Conservation (phyloP, 1,140 invertebrate genomes). For the Psix sp. region DNA sequence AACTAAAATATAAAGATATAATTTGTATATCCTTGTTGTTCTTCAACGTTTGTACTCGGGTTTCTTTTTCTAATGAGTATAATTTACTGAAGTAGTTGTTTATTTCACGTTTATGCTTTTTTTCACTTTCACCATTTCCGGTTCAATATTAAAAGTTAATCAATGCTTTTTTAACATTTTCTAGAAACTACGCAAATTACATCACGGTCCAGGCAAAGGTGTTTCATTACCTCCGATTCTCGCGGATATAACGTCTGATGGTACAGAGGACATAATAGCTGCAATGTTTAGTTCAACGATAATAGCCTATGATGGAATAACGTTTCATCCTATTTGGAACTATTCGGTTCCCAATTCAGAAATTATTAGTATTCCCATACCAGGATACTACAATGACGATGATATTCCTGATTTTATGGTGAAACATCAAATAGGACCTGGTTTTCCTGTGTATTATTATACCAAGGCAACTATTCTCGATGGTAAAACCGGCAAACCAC, state of each 20-base stretch:
- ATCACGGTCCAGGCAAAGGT: constrained; percentile 75
- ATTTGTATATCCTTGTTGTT: constrained; percentile 9
- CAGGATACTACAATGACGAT: constrained; percentile 89
- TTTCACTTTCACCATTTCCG: too few species aligned
- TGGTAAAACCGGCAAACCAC: constrained; percentile 82
- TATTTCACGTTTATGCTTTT: too few species aligned
- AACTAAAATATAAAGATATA: constrained; percentile 65
- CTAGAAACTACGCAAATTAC: constrained; percentile 72
- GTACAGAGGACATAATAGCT: constrained; percentile 84
- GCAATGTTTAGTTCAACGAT: constrained; percentile 86
- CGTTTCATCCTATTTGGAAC: constrained; percentile 84
- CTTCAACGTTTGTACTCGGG: too few species aligned
- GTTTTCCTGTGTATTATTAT: constrained; percentile 87
- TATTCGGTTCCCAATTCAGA: constrained; percentile 81
- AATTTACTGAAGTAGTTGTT: too few species aligned
- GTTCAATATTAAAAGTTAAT: neutral
- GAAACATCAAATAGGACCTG: constrained; percentile 86
- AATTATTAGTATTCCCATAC: constrained; percentile 85
- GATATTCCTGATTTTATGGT: constrained; percentile 89
- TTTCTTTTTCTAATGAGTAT: too few species aligned
- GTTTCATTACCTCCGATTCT: constrained; percentile 83
- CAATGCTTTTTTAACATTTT: constrained; percentile 3
- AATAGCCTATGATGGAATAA: constrained; percentile 84
- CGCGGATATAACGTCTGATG: constrained; percentile 86
- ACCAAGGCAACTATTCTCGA: constrained; percentile 83